A percentile compares a stretch with the other conserved stretches of the same genome.
phyloP scores from a whole-genome alignment of 2,888 invertebrate species.

The Amblyteles armatorius region DNA sequence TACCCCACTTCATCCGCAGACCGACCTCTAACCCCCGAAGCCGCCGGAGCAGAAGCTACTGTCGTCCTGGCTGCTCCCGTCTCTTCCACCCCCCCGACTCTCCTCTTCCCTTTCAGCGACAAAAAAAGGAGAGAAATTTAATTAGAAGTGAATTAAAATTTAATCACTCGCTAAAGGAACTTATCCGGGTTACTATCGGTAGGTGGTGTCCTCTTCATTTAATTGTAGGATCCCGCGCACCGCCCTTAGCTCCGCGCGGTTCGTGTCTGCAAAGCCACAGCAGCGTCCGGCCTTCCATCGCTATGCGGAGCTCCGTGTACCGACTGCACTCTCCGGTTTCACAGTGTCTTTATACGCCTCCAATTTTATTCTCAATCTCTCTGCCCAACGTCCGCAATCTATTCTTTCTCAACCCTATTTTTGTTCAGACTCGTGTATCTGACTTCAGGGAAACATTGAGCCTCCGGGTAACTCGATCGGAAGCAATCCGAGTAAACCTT shows the following conservation, averaged over 20 bases:
- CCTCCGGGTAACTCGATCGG: slow-evolving; percentile 59
- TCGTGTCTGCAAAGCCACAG: slow-evolving; percentile 55
- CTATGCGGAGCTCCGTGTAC: slow-evolving; percentile 25
- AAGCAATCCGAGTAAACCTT: neutral
- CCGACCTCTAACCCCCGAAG: slow-evolving; percentile 58
- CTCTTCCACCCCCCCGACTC: neutral
- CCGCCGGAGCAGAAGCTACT: slow-evolving; percentile 49
- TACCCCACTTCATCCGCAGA: slow-evolving; percentile 42
- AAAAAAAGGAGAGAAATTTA: slow-evolving; percentile 78
- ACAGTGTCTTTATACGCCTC: slow-evolving; percentile 49
- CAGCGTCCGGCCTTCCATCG: neutral
- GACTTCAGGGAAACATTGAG: slow-evolving; percentile 11
- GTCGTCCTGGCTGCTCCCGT: slow-evolving; percentile 31
- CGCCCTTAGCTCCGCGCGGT: slow-evolving; percentile 59
- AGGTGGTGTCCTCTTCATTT: slow-evolving; percentile 80
- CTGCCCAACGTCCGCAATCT: slow-evolving; percentile 53
- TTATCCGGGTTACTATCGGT: slow-evolving; percentile 78
- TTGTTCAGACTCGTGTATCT: slow-evolving; percentile 26
- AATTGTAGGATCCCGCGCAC: slow-evolving; percentile 74
- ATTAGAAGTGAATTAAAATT: slow-evolving; percentile 83
- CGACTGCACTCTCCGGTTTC: slow-evolving; percentile 60
- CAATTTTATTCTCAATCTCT: slow-evolving; percentile 53
- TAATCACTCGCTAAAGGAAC: slow-evolving; percentile 81
- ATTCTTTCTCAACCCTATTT: slow-evolving; percentile 28
- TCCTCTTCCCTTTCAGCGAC: slow-evolving; percentile 24